phyloP scores from a whole-genome alignment of 2,113 vertebrate genomes.

The Tiliqua scincoides region DNA sequence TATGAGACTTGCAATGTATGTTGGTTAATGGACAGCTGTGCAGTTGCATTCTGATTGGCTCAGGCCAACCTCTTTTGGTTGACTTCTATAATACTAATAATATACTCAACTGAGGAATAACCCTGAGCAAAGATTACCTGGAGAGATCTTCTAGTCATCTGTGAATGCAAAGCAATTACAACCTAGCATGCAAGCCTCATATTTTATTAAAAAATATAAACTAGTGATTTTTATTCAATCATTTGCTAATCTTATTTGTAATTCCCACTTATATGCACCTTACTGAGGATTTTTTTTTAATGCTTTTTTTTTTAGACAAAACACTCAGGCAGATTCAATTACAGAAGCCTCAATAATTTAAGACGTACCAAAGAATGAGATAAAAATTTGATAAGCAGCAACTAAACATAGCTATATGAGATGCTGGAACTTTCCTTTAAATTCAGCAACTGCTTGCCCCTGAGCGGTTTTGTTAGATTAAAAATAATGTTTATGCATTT shows the following conservation, averaged over 20 bases:
- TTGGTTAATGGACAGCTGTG: not conserved
- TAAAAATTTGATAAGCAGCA: conserved; percentile 19
- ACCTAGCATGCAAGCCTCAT: not conserved
- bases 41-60: not conserved
- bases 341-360: not conserved
- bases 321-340: conserved; percentile 3
- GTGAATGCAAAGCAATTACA: not conserved
- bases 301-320: not conserved
- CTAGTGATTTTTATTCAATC: not conserved
- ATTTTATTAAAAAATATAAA: conserved; percentile 17
- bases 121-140: not conserved
- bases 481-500: conserved; percentile 10
- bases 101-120: not conserved
- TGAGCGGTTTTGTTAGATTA: conserved; percentile 4
- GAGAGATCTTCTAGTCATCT: not conserved
- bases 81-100: not conserved
- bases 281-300: not conserved
- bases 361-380: conserved; percentile 1
- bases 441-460: not conserved
- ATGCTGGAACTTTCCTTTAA: not conserved
- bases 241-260: conserved; percentile 39
- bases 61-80: not conserved
- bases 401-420: not conserved
- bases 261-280: not conserved
- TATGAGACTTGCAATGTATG: not conserved